A percentile compares a stretch with the other conserved stretches of the same genome.
phyloP scores from a whole-genome alignment of 2,113 vertebrate species.

The Platichthys flesus region DNA sequence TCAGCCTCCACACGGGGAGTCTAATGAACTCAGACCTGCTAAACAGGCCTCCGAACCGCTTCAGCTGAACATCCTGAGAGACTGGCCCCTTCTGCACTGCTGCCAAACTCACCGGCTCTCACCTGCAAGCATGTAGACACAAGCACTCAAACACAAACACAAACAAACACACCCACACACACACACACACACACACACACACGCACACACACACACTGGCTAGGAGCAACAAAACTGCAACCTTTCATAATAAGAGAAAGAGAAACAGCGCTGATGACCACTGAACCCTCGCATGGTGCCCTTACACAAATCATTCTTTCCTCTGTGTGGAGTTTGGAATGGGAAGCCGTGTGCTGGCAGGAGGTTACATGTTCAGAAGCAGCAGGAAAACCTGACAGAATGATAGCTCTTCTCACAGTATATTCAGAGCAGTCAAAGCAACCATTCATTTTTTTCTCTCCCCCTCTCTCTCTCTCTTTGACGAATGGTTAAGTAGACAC shows the following conservation, averaged over 20 bases:
- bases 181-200: neutral
- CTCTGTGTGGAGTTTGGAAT: conserved; percentile 30
- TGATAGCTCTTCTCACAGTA: conserved; percentile 16
- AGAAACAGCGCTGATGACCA: conserved; percentile 50
- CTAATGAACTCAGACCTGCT: conserved; percentile 89
- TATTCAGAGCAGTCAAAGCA: conserved; percentile 31
- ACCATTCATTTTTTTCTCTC: neutral
- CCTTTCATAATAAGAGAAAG: conserved; percentile 47
- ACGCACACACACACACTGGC: conserved; percentile 6
- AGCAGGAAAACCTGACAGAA: conserved; percentile 43
- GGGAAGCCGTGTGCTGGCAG: conserved; percentile 36
- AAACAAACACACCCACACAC: neutral
- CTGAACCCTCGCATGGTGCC: conserved; percentile 22
- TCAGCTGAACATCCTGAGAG: conserved; percentile 66
- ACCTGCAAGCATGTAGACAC: conserved; percentile 17
- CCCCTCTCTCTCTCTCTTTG: neutral
- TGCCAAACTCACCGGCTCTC: conserved; percentile 33
- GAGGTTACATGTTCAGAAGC: conserved; percentile 41
- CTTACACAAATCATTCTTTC: conserved; percentile 30
- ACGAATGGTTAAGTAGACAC: conserved; percentile 16
- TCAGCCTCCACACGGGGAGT: conserved; percentile 84
- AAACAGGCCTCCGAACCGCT: conserved; percentile 76
- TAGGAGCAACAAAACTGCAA: conserved; percentile 27
- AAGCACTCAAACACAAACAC: neutral
- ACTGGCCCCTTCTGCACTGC: conserved; percentile 23